These are phyloP conservation scores for Leptinotarsa tumamoca DNA, from an alignment of 2,888 invertebrate species.

Conservation along the genomic window DNA sequence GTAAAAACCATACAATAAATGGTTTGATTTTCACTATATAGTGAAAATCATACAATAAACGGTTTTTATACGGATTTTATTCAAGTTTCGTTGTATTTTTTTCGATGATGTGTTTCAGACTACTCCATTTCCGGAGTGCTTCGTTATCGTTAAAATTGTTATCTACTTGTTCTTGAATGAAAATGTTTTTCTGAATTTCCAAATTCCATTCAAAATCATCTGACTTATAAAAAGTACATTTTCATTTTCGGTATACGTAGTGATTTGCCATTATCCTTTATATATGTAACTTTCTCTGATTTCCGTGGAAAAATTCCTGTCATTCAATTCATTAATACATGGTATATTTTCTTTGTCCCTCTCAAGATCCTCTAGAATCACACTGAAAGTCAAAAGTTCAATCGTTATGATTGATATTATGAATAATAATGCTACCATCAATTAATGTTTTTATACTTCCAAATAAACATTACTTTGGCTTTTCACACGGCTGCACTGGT, in stretches of 20 bases:
- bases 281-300: conserved; percentile 18
- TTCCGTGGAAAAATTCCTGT: conserved; percentile 20
- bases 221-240: conserved; percentile 20
- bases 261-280: conserved; percentile 20
- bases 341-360: conserved; percentile 23
- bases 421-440: not conserved
- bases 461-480: conserved; percentile 12
- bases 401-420: not conserved
- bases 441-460: not conserved
- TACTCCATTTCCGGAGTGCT: conserved; percentile 20
- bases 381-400: conserved; percentile 4
- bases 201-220: conserved; percentile 14
- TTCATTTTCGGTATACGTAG: conserved; percentile 12
- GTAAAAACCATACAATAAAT: too few relatives aligned
- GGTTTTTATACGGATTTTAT: not conserved
- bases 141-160: conserved; percentile 18
- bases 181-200: conserved; percentile 13
- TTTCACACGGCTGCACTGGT: not conserved
- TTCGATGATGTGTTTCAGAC: conserved; percentile 10
- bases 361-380: conserved; percentile 11
- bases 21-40: too few relatives aligned
- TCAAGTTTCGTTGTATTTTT: conserved; percentile 11
- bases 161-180: conserved; percentile 20
- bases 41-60: too few relatives aligned
- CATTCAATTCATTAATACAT: conserved; percentile 1